Evolutionary conservation across 2,113 vertebrate species (phyloP).

Genomic region (Mesoclemmys tuberculata): DNA sequence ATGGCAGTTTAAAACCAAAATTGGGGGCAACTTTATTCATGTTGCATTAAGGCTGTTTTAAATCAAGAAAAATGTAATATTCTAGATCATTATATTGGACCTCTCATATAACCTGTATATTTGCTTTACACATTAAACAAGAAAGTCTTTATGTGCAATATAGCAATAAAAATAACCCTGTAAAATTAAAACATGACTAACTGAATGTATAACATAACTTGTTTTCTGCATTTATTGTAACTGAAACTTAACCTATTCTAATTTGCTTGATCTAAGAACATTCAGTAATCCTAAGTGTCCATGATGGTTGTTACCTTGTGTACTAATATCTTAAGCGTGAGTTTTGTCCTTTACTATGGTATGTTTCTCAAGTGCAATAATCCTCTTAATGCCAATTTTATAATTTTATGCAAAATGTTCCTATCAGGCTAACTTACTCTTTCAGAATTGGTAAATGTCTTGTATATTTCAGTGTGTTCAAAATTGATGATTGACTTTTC

Average conservation of each 20-base stretch:
- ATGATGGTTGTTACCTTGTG: background rate
- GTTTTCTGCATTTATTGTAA: background rate
- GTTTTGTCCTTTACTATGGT: background rate
- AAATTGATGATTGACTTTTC: background rate
- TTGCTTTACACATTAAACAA: background rate
- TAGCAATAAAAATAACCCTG: background rate
- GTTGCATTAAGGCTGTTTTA: background rate
- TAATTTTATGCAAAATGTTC: background rate
- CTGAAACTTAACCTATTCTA: background rate
- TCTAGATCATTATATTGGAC: background rate
- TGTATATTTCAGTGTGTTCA: background rate
- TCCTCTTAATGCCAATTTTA: background rate
- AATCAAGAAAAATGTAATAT: background rate
- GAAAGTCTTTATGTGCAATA: background rate
- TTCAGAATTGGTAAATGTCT: background rate
- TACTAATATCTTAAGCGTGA: background rate
- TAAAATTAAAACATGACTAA: background rate
- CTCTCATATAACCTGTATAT: background rate
- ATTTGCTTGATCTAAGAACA: background rate
- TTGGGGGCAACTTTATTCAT: background rate
- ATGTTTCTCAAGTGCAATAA: background rate
- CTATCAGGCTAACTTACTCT: background rate
- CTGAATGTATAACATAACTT: background rate
- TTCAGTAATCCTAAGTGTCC: background rate
- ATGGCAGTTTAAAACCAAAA: background rate